Evolutionary conservation across 2,113 vertebrate species (phyloP).

Genomic region (Blennius ocellaris): DNA sequence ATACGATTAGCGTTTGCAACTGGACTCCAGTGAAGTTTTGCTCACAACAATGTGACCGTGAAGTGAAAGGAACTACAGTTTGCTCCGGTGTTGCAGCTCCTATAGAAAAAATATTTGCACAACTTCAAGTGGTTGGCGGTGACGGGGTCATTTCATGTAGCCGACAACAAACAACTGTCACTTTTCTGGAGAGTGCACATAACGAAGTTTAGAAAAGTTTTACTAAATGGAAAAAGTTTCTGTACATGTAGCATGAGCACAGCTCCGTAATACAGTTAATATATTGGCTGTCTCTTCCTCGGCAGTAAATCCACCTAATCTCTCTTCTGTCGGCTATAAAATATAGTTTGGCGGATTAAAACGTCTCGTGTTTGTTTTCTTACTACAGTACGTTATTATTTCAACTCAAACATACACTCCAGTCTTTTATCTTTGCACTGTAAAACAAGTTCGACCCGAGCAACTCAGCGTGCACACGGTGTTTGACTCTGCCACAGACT

Average conservation of each 20-base stretch:
- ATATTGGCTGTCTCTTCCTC: not conserved
- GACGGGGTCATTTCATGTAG: not conserved
- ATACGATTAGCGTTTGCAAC: not conserved
- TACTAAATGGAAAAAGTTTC: not conserved
- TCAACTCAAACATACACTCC: not conserved
- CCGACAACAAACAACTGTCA: not conserved
- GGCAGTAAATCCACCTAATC: slow-evolving; percentile 18
- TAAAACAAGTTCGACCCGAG: slow-evolving; percentile 4
- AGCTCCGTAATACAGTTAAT: not conserved
- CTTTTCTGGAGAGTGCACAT: not conserved
- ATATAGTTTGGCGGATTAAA: slow-evolving; percentile 28
- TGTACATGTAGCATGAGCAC: not conserved
- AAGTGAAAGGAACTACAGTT: not conserved
- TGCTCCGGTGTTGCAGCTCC: not conserved
- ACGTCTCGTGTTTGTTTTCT: slow-evolving; percentile 18
- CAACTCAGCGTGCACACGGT: slow-evolving; percentile 19
- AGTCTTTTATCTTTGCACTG: not conserved
- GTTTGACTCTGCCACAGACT: slow-evolving; percentile 13
- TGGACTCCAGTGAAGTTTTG: not conserved
- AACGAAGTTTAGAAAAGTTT: not conserved
- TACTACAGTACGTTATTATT: slow-evolving; percentile 16
- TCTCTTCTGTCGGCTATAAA: slow-evolving; percentile 12
- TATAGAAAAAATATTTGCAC: too few species aligned
- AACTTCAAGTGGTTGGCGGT: too few species aligned
- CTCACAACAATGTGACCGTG: not conserved